Evolutionary conservation across 2,888 invertebrate genomes (phyloP), one percentile per base, ranked within the genome.

Genomic region (Dasysyrphus tricinctus): DNA sequence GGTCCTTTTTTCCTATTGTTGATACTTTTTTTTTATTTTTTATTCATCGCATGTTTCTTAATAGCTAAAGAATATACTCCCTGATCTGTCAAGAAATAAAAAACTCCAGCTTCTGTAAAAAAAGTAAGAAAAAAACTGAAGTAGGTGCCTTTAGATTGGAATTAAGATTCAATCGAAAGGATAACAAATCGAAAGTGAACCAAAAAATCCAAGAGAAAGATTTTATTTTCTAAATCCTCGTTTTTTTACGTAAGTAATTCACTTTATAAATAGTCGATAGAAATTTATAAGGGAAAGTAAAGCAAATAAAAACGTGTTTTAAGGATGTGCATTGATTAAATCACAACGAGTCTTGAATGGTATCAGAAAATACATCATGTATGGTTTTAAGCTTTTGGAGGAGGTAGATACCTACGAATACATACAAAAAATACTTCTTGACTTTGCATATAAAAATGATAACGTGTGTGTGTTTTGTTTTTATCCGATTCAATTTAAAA

Each of bases 251-350:
- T 24, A 2, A 3, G n/a, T n/a, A 29, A 32, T 47, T 63, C 44
- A 32, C 63, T 32, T 47, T 12, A 44, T 12, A 47, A 34, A 34
- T 12, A 37, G n/a, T 37, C 24, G 24, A 51, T 51, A 14, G 49
- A 51, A 49, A 37, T 47, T n/a, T 67, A 29, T 16, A 24, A 19
- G 56, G 34, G 65, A n/a, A 24, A 11, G 56, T 16, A 65, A 80
- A 67, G 47, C 59, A 76, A 56, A 81, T 16, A 72, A 81, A 72
- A 72, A 29, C 70, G 61, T 56, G 56, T 32, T 51, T 67, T 37
- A 65, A 65, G 47, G 37, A 51, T 37, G 57, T 61, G 29, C 76
- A 78, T 67, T 86, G 86, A 82, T 86, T 86, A 59, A 75, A 78
- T 82, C 77, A 78, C 19, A 49, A 37, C 51, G 57, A 63, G 42